Conservation (phyloP, 2,888 invertebrate species). For the Kryphioiulus occultus region DNA sequence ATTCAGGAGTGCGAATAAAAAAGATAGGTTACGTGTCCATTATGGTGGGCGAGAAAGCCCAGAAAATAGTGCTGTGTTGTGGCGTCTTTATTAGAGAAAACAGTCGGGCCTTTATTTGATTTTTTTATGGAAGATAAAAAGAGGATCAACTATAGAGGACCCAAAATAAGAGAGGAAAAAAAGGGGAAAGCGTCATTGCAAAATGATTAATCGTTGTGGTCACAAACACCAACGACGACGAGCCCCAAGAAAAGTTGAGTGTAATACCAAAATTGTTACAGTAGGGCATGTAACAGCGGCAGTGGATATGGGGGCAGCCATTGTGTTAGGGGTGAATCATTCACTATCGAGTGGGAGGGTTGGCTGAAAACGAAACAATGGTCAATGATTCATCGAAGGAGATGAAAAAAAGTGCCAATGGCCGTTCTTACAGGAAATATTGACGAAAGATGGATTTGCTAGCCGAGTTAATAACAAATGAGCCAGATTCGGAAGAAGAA, state of each 20-base stretch:
- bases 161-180: conserved; percentile 36
- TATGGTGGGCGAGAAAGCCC: background rate
- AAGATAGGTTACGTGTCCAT: background rate
- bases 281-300: conserved; percentile 20
- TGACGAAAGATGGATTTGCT: conserved; percentile 11
- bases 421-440: conserved; percentile 10
- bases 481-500: background rate
- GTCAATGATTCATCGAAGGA: conserved; percentile 30
- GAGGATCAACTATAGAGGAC: conserved; percentile 29
- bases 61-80: conserved; percentile 36
- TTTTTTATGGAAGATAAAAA: background rate
- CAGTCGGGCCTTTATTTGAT: background rate
- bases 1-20: background rate
- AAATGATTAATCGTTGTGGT: conserved; percentile 39
- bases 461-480: background rate
- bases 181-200: background rate
- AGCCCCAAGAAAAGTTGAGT: conserved; percentile 34
- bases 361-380: conserved; percentile 20
- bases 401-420: conserved; percentile 10
- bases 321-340: conserved; percentile 22
- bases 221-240: conserved; percentile 13
- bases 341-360: conserved; percentile 38
- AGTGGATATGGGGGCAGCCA: conserved; percentile 30
- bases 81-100: conserved; percentile 32
- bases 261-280: conserved; percentile 32